A percentile compares a stretch with the other conserved stretches of the same genome.
Conservation (phyloP, 2,113 vertebrate genomes). For the Hippocampus abdominalis region DNA sequence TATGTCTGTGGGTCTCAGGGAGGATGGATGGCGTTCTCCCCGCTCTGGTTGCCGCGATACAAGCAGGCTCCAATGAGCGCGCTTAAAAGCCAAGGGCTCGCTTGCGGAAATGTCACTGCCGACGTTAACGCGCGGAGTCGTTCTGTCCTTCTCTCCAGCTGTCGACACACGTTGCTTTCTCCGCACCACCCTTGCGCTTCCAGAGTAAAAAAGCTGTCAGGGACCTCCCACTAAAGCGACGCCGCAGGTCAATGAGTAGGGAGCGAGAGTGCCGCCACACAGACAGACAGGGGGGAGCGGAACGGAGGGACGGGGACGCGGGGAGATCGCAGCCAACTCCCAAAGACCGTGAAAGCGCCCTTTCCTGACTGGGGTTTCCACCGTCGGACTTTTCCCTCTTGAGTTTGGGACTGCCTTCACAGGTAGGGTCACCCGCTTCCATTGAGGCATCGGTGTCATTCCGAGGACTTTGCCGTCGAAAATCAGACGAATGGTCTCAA, state of each 20-base stretch:
- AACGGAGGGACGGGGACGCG: slow-evolving; percentile 31
- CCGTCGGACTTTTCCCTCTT: slow-evolving; percentile 39
- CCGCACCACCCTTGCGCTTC: slow-evolving; percentile 7
- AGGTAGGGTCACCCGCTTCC: slow-evolving; percentile 51
- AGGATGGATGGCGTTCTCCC: neutral
- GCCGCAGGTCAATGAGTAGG: slow-evolving; percentile 30
- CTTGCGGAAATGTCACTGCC: neutral
- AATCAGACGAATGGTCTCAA: slow-evolving; percentile 4
- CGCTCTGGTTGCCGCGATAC: neutral
- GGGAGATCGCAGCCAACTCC: slow-evolving; percentile 32
- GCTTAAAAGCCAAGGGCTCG: neutral
- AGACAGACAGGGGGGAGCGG: slow-evolving; percentile 35
- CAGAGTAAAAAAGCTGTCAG: slow-evolving; percentile 43
- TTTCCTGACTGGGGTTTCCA: slow-evolving; percentile 27
- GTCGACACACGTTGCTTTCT: slow-evolving; percentile 9
- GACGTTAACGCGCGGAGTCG: neutral
- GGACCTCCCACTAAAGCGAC: slow-evolving; percentile 55
- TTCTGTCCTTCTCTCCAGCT: slow-evolving; percentile 30
- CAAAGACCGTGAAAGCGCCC: slow-evolving; percentile 27
- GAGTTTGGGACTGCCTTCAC: slow-evolving; percentile 36
- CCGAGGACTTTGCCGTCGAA: slow-evolving; percentile 3
- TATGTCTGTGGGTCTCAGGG: neutral
- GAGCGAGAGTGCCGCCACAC: slow-evolving; percentile 19
- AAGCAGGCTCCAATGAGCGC: neutral
- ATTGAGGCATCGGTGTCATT: slow-evolving; percentile 15